A percentile compares a stretch with the other conserved stretches of the same genome.
These are phyloP conservation scores for Cynodonichthys magdalenae DNA, from an alignment of 2,797 vertebrate species.

Conservation along the genomic window DNA sequence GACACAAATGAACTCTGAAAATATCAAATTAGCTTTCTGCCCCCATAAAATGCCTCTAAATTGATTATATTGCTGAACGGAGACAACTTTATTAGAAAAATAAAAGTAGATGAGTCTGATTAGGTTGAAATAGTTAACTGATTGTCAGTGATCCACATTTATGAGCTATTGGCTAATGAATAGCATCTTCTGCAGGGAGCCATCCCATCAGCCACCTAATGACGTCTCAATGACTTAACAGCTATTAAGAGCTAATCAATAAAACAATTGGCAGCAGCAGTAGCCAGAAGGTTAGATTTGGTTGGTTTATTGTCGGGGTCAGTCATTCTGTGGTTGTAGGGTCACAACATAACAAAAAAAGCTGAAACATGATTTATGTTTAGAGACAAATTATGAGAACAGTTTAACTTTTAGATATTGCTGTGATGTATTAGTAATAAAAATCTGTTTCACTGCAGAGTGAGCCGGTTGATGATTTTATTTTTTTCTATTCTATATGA, in stretches of 20 bases:
- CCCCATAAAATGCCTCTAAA: slow-evolving; percentile 6
- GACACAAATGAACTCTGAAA: too few relatives aligned
- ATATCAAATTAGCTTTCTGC: slow-evolving; percentile 9
- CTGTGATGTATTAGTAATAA: not conserved
- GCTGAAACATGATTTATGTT: not conserved
- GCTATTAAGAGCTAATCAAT: slow-evolving; percentile 61
- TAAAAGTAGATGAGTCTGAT: slow-evolving; percentile 18
- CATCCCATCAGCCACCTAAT: slow-evolving; percentile 44
- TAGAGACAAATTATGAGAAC: not conserved
- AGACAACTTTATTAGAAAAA: slow-evolving; percentile 1
- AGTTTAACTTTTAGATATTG: not conserved
- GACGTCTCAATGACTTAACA: slow-evolving; percentile 53
- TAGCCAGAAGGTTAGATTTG: slow-evolving; percentile 41
- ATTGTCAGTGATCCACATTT: slow-evolving; percentile 27
- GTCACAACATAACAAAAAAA: not conserved
- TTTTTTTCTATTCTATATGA: not conserved
- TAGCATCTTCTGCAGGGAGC: slow-evolving; percentile 36
- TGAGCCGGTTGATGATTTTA: not conserved
- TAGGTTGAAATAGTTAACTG: slow-evolving; percentile 38
- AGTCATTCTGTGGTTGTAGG: slow-evolving; percentile 1
- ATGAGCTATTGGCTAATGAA: slow-evolving; percentile 27
- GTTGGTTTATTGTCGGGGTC: slow-evolving; percentile 36
- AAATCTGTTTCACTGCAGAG: not conserved
- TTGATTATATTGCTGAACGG: slow-evolving; percentile 19
- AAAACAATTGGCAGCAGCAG: slow-evolving; percentile 40